These are phyloP conservation scores for Ptilodon capucinus DNA, from an alignment of 2,888 invertebrate species.

Conservation along the genomic window DNA sequence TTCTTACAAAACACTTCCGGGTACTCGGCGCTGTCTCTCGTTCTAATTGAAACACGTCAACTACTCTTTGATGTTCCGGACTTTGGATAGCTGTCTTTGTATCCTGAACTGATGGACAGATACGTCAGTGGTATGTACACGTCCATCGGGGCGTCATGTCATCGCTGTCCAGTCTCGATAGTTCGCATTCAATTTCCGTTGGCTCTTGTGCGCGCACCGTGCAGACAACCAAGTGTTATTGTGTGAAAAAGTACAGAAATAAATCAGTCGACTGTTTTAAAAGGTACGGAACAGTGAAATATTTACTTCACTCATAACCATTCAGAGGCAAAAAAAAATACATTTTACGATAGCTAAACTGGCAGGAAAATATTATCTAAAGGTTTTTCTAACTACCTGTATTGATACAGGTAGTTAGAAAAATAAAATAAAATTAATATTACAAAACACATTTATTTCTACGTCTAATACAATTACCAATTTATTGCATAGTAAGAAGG, in stretches of 20 bases:
- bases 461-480: too few species aligned
- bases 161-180: conserved; percentile 40
- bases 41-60: conserved; percentile 37
- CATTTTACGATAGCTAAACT: too few species aligned
- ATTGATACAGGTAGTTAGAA: too few species aligned
- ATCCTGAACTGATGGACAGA: conserved; percentile 39
- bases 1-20: neutral
- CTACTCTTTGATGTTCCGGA: conserved; percentile 35
- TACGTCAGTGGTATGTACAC: conserved; percentile 40
- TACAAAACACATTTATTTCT: too few species aligned
- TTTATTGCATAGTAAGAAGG: too few species aligned
- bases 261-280: conserved; percentile 15
- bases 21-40: neutral
- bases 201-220: conserved; percentile 33
- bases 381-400: too few species aligned
- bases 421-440: too few species aligned
- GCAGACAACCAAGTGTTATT: conserved; percentile 40
- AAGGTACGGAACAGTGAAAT: too few species aligned
- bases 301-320: too few species aligned
- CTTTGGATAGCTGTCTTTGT: conserved; percentile 55
- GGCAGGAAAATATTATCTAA: too few species aligned
- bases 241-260: conserved; percentile 32
- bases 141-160: conserved; percentile 32
- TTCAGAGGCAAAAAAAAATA: too few species aligned
- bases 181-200: conserved; percentile 63